Evolutionary conservation across 2,888 invertebrate species (phyloP).

Genomic region (Himalopsyche anomala): DNA sequence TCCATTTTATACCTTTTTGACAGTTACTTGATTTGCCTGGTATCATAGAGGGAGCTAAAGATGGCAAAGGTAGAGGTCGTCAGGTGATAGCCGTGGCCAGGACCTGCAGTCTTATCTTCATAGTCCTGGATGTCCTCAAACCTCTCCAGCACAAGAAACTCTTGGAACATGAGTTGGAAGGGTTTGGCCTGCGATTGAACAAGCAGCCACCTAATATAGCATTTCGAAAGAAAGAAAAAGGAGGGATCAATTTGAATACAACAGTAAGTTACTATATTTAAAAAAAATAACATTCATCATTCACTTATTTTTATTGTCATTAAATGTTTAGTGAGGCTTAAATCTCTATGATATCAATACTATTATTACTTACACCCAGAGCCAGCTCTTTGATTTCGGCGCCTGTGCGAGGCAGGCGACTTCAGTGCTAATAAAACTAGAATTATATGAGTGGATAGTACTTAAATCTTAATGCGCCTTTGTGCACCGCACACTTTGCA

Average conservation of each 20-base stretch:
- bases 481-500: no score
- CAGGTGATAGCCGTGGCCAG: slow-evolving; percentile 99
- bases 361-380: no score
- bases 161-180: slow-evolving; percentile 98
- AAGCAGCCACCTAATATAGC: slow-evolving; percentile 98
- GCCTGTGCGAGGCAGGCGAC: no score
- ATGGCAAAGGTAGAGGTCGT: slow-evolving; percentile 98
- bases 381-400: no score
- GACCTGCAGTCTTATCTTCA: slow-evolving; percentile 98
- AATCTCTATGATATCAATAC: no score
- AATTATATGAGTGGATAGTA: no score
- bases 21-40: slow-evolving; percentile 98
- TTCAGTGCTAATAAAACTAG: no score
- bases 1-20: slow-evolving; percentile 47
- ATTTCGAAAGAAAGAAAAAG: slow-evolving; percentile 98
- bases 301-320: background rate
- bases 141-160: slow-evolving; percentile 97
- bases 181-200: slow-evolving; percentile 97
- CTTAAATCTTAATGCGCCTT: no score
- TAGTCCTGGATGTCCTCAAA: slow-evolving; percentile 97
- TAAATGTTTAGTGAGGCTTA: no score
- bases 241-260: slow-evolving; percentile 96
- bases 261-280: slow-evolving; percentile 78
- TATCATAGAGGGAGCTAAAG: slow-evolving; percentile 99
- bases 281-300: background rate